Base-by-base conservation (phyloP, 2,797 vertebrate species). In the Austrolebias charrua region DNA sequence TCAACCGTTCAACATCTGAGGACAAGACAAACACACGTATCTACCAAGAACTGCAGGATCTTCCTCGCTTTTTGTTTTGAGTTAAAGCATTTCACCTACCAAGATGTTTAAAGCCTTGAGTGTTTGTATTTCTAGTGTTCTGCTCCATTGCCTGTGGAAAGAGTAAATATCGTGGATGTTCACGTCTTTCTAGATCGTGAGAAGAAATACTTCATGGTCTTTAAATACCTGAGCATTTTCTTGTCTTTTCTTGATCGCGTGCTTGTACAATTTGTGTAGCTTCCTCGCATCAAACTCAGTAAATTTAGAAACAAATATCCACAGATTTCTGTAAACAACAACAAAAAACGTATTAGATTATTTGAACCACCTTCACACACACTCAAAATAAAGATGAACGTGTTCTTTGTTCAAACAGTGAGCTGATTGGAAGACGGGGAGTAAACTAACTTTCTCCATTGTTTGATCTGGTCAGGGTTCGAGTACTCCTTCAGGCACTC, bases 271-370 rank as follows among this genome's bases (percentile, higher is more conserved):
- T 72, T 99, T 99, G 82, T 99, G 98, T 66, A 99, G 86, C 68
- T 99, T 99, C 81, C 98, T 96, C 75, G 97, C 98, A 81, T 99
- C 98, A 85, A 99, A 99, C 88, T 99, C 98, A 0, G 98, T 99
- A 90, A 99, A 99, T 82, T 99, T 99, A 15, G 98, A 99, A 64
- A 99, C 98, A 89, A 99, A 99, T 89, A 99, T 99, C 98, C 98
- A 99, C 72, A 99, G 86, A 86, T 99, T 99, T 89, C 97, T 99
- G 91, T 53, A 64, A 82, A 65, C 79, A 16, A 55, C 11, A 67
- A n/a, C n/a, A 24, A 35, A 58, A 12, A 40, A 12, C 2, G 11
- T 3, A 13, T 40, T 40, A 51, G n/a, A n/a, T 46, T 4, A 20
- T 18, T 10, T 45, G 6, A 18, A 38, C 15, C 13, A n/a, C 46